A percentile compares a stretch with the other conserved stretches of the same genome.
Conservation (phyloP, 2,888 invertebrate species). For the Eurytoma californica region DNA sequence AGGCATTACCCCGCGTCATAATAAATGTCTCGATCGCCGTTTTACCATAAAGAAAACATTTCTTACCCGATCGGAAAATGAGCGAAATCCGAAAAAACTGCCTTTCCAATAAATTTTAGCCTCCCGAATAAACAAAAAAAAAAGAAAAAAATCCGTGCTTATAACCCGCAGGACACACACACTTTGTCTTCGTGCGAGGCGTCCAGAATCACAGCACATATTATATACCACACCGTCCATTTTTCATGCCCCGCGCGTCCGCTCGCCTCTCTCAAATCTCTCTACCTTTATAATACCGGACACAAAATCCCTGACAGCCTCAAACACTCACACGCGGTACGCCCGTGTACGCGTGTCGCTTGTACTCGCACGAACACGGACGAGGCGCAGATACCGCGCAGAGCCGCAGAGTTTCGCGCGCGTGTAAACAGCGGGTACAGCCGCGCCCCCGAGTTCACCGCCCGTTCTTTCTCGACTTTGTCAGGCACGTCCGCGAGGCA, state of each 20-base stretch:
- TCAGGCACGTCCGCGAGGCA: constrained; percentile 12
- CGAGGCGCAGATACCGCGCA: no score
- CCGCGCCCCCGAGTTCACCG: background rate
- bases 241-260: constrained; percentile 33
- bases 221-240: background rate
- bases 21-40: no score
- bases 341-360: background rate
- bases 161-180: background rate
- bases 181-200: constrained; percentile 32
- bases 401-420: background rate
- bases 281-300: constrained; percentile 3
- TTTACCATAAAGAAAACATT: no score
- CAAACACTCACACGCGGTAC: background rate
- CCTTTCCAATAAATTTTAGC: constrained; percentile 18
- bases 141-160: background rate
- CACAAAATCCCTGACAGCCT: constrained; percentile 27
- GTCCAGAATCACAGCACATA: constrained; percentile 25
- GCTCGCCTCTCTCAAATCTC: constrained; percentile 9
- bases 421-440: constrained; percentile 15
- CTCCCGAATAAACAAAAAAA: constrained; percentile 5
- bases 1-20: no score
- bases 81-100: background rate
- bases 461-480: background rate
- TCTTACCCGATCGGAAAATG: background rate
- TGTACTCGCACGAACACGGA: background rate